phyloP scores from a whole-genome alignment of 2,113 vertebrate species.

The Myotis lucifugus region DNA sequence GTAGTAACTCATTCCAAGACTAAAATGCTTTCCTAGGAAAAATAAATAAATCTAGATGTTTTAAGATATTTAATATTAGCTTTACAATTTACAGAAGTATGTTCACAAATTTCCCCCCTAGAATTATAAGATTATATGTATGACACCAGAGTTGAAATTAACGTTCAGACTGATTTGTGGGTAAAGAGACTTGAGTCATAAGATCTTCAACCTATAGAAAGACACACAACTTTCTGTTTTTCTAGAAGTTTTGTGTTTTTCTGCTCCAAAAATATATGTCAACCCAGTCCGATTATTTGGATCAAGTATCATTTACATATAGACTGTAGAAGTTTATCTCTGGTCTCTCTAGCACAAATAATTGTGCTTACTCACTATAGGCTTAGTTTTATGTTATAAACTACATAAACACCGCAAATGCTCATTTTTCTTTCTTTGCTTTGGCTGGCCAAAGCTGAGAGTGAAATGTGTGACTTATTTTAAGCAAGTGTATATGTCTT shows the following conservation, averaged over 20 bases:
- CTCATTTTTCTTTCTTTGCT: not conserved
- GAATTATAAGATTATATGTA: not conserved
- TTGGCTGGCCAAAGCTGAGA: not conserved
- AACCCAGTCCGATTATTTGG: not conserved
- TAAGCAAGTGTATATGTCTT: not conserved
- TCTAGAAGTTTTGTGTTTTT: not conserved
- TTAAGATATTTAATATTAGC: slow-evolving; percentile 65
- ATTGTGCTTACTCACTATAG: not conserved
- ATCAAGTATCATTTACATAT: not conserved
- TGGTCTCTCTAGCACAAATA: not conserved
- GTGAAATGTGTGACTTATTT: not conserved
- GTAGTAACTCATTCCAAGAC: slow-evolving; percentile 72
- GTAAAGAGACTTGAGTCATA: not conserved
- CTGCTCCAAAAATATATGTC: not conserved
- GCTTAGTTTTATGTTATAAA: not conserved
- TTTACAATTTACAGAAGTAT: slow-evolving; percentile 49
- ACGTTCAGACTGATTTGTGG: slow-evolving; percentile 25
- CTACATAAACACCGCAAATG: not conserved
- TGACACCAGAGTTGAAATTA: not conserved
- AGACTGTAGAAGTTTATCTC: not conserved
- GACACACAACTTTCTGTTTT: not conserved
- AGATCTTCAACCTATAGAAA: not conserved
- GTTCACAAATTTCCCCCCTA: not conserved
- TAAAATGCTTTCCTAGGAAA: slow-evolving; percentile 62
- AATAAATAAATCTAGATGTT: slow-evolving; percentile 67